Evolutionary conservation across 2,113 vertebrate species (phyloP).

Genomic region (Pheucticus melanocephalus): DNA sequence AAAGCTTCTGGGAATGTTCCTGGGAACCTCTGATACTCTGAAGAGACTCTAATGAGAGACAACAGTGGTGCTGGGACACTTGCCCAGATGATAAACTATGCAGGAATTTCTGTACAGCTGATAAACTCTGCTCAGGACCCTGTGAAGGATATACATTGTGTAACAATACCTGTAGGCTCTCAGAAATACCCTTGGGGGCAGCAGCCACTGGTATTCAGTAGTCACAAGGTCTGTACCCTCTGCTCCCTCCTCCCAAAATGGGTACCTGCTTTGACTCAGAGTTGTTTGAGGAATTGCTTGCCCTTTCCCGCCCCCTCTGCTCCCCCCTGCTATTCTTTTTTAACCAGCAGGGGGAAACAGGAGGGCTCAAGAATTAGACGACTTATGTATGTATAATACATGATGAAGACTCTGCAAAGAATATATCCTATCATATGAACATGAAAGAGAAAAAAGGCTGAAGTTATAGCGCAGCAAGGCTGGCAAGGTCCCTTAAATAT

Average conservation of each 20-base stretch:
- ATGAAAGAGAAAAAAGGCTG: neutral
- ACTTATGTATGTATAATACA: neutral
- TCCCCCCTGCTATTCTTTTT: neutral
- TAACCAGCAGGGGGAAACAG: slow-evolving; percentile 19
- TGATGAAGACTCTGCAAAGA: neutral
- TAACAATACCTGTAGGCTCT: neutral
- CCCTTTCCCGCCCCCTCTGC: neutral
- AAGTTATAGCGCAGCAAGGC: neutral
- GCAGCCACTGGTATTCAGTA: neutral
- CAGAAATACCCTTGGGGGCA: neutral
- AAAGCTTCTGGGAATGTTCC: slow-evolving; percentile 40
- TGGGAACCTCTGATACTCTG: slow-evolving; percentile 47
- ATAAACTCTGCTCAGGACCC: slow-evolving; percentile 1
- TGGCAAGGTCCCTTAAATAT: neutral
- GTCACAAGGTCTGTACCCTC: neutral
- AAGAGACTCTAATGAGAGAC: neutral
- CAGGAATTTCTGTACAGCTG: slow-evolving; percentile 12
- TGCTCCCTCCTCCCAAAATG: neutral
- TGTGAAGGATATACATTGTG: neutral
- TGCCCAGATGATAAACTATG: slow-evolving; percentile 27
- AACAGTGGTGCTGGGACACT: slow-evolving; percentile 9
- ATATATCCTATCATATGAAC: neutral
- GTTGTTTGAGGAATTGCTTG: neutral
- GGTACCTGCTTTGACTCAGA: neutral
- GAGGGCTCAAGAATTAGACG: neutral